Evolutionary conservation across 2,888 invertebrate genomes (phyloP).

Genomic region (Pollenia amentaria): DNA sequence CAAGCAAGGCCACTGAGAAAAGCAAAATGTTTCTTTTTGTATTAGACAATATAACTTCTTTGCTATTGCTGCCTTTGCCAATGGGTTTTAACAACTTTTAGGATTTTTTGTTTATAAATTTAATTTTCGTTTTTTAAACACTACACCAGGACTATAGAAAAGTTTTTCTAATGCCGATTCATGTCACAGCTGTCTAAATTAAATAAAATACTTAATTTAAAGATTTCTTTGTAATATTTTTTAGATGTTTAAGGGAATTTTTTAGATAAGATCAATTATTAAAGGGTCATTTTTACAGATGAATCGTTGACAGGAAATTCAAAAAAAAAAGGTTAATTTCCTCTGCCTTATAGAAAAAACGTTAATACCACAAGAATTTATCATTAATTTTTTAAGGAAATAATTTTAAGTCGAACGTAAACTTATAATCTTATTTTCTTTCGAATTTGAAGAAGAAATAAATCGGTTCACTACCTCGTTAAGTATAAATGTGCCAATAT

Average conservation of each 20-base stretch:
- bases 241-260: neutral
- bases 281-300: too few relatives aligned
- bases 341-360: too few relatives aligned
- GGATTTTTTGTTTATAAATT: constrained; percentile 2
- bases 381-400: too few relatives aligned
- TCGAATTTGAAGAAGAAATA: too few relatives aligned
- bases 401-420: too few relatives aligned
- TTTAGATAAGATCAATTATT: neutral
- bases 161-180: constrained; percentile 1
- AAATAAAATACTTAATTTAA: constrained; percentile 25
- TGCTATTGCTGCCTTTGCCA: neutral
- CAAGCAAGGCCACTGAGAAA: constrained; percentile 62
- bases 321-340: too few relatives aligned
- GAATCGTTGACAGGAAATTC: too few relatives aligned
- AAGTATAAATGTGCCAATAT: too few relatives aligned
- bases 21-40: constrained; percentile 26
- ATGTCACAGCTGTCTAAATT: constrained; percentile 14
- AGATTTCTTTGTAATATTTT: neutral
- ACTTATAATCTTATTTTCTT: too few relatives aligned
- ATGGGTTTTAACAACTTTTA: neutral
- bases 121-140: constrained; percentile 36
- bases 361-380: too few relatives aligned
- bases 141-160: neutral
- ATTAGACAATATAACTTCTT: neutral
- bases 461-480: too few relatives aligned